Evolutionary conservation across 1,140 invertebrate genomes (phyloP).

Genomic region (Drosophila sp.): DNA sequence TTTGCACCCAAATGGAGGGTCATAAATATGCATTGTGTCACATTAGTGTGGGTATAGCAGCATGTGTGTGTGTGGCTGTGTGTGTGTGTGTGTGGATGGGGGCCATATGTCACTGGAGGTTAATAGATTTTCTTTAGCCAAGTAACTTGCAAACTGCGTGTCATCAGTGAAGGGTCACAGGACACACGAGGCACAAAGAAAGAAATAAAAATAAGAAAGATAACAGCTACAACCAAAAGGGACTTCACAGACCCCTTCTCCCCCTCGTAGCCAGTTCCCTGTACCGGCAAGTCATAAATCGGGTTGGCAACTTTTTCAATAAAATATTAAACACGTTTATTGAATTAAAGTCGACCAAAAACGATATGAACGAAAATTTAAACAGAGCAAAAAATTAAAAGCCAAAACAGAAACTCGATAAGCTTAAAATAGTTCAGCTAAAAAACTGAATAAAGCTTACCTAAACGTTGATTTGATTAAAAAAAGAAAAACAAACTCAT

Average conservation of each 20-base stretch:
- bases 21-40: slow-evolving; percentile 81
- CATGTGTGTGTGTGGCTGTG: slow-evolving; percentile 6
- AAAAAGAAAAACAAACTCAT: no score
- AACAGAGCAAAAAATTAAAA: neutral
- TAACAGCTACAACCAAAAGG: neutral
- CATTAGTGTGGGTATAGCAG: slow-evolving; percentile 46
- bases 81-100: slow-evolving; percentile 17
- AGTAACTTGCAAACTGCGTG: slow-evolving; percentile 58
- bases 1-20: slow-evolving; percentile 39
- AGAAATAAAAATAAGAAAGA: slow-evolving; percentile 13
- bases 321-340: slow-evolving; percentile 7
- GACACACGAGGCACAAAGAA: slow-evolving; percentile 19
- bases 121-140: slow-evolving; percentile 79
- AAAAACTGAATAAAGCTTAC: no score
- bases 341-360: neutral
- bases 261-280: neutral
- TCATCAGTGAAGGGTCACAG: slow-evolving; percentile 58
- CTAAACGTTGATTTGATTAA: no score
- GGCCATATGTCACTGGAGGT: slow-evolving; percentile 73
- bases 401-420: neutral
- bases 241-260: neutral
- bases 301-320: slow-evolving; percentile 7
- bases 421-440: neutral
- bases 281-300: neutral
- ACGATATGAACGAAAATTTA: neutral